Percentiles rank a stretch among this genome's conserved stretches.
phyloP scores from a whole-genome alignment of 2,113 vertebrate species.

The Solenodon paradoxus region DNA sequence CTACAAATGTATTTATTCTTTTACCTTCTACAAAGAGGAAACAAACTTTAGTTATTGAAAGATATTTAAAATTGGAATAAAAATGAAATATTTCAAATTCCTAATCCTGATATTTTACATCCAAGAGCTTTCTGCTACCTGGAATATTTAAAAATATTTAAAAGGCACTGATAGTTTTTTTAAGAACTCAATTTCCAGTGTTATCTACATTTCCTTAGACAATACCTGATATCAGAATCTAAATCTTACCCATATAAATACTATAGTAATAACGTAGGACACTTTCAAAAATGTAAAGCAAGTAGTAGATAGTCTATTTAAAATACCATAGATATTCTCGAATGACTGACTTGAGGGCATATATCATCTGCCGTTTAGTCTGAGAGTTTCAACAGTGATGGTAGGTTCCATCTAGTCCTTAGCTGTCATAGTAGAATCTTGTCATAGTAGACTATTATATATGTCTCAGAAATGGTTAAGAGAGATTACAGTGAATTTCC shows the following conservation, averaged over 20 bases:
- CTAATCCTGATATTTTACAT: not conserved
- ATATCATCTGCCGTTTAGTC: not conserved
- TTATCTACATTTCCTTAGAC: conserved; percentile 5
- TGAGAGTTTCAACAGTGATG: not conserved
- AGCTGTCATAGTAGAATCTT: not conserved
- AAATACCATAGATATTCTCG: conserved; percentile 2
- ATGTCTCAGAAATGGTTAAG: not conserved
- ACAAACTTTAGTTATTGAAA: conserved; percentile 18
- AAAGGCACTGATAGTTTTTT: not conserved
- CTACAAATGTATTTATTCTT: not conserved
- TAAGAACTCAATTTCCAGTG: not conserved
- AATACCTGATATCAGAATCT: not conserved
- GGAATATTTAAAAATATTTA: conserved; percentile 7
- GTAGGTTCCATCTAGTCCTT: not conserved
- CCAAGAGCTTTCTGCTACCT: not conserved
- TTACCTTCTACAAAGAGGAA: conserved; percentile 16
- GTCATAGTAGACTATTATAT: not conserved
- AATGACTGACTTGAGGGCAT: not conserved
- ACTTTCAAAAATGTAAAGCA: not conserved
- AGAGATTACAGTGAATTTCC: conserved; percentile 22
- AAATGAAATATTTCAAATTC: not conserved
- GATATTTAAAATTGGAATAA: conserved; percentile 39
- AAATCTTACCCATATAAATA: conserved; percentile 16
- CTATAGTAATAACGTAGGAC: not conserved
- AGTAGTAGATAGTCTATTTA: not conserved